These are phyloP conservation scores for Cochlearius cochlearius DNA, from an alignment of 2,113 vertebrate species.

Conservation along the genomic window DNA sequence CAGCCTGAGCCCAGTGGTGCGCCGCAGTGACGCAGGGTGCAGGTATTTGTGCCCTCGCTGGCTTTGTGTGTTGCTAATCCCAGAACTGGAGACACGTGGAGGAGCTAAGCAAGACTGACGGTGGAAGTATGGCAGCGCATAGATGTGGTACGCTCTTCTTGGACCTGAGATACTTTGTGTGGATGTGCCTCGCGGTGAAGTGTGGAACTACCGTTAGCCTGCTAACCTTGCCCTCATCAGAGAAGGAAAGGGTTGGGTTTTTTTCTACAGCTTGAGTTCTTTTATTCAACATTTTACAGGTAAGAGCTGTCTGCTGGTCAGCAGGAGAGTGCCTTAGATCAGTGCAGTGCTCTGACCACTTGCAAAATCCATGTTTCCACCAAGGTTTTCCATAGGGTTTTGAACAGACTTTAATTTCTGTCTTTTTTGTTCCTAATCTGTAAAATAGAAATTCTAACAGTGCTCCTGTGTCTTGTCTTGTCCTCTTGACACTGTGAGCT, in stretches of 20 bases:
- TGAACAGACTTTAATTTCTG: background rate
- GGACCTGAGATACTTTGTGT: background rate
- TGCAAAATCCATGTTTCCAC: background rate
- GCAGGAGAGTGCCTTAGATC: background rate
- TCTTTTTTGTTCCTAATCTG: background rate
- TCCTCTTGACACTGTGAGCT: background rate
- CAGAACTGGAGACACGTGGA: background rate
- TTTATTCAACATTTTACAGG: background rate
- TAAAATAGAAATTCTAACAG: background rate
- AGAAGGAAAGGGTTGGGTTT: background rate
- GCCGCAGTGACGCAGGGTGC: background rate
- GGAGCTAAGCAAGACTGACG: background rate
- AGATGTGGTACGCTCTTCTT: background rate
- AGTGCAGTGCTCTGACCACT: background rate
- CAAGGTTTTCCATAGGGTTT: background rate
- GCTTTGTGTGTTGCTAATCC: background rate
- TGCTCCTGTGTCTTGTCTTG: background rate
- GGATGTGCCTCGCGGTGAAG: background rate
- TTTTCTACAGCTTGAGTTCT: background rate
- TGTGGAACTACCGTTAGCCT: background rate
- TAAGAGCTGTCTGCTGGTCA: background rate
- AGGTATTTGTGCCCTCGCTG: background rate
- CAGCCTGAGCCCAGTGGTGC: background rate
- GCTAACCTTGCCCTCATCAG: background rate
- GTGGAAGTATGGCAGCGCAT: background rate